Evolutionary conservation across 2,113 vertebrate species (phyloP), one percentile per base, ranked within the genome.

Genomic region (Genyomyrus donnyi): DNA sequence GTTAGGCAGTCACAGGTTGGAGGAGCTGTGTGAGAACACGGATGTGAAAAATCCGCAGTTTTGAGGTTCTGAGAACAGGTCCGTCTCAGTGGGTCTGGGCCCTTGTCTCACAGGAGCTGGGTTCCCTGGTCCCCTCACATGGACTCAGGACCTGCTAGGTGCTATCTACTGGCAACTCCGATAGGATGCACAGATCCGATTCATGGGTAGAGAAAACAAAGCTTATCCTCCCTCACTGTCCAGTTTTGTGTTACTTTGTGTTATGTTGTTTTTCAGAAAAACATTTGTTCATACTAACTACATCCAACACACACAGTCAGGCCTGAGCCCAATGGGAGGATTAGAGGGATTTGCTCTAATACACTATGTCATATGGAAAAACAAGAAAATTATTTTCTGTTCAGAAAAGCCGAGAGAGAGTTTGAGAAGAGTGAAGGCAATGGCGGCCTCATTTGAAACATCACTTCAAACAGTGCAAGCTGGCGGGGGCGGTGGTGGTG

Each of bases 1-100:
- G 92, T 45, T 56, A 91, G 58, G 58, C 24, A n/a, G 90, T 91
- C 88, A 88, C 89, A 53, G 89, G 91, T 91, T 91, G 91, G 84
- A 92, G 91, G 85, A 88, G 92, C 90, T 90, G 90, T 92, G 93
- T 92, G 84, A 90, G 92, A 93, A 93, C 91, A 93, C 91, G 91
- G 87, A 92, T 89, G 92, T 89, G 85, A 90, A 92, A 93, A 89
- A 31, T 46, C 50, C 48, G 70, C 58, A 87, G 85, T 77, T 87
- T 83, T 42, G n/a, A 49, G 88, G 24, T 13, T 31, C 50, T n/a
- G 24, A 62, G 24, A 35, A 13, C 27, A 74, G 66, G 5, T 39
- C 31, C 15, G 17, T 80, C 31, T 42, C 74, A 19, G 15, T 1
- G 42, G 74, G 39, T 77, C 83, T 87, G 52, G 90, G 89, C 58